Evolutionary conservation across 2,888 invertebrate species (phyloP), one percentile per base, ranked within the genome.

Genomic region (Lithophane leautieri): DNA sequence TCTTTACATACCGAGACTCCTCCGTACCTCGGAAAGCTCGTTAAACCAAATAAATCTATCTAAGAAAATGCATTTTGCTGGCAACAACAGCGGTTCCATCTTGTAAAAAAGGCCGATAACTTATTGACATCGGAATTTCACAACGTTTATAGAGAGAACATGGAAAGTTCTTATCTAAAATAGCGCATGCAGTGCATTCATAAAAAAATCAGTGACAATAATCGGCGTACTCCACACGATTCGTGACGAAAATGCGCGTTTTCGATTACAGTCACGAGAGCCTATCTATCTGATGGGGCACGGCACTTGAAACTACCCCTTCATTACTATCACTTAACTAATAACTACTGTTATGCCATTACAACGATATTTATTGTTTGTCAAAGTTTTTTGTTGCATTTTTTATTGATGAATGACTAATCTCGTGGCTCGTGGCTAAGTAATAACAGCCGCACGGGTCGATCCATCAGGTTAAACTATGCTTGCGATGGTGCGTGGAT

Each of bases 311-410:
- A 92, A 92, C 89, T 92, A 90, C 88, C 87, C 89, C 90, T 89
- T 82, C 83, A 19, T 70, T 69, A 79, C 89, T 90, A 90, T 91
- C 93, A 94, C 92, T 94, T 94, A 94, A 93, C 92, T 94, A 94
- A 94, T 94, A 93, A 94, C 91, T 80, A 89, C 83, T 80, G 82
- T 78, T 78, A 86, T 89, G 84, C 84, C 83, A 87, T 90, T 83
- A 90, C 89, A 79, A 84, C 86, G 86, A 89, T 90, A 90, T 89
- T 77, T 25, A 72, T 78, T 76, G 90, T 44, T 85, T 82, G 86
- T 90, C 91, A 92, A 94, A 90, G 69, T 78, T 81, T 72, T 19
- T 54, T 67, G 14, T 22, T 12, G 7, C 1, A 61, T 34, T 28
- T 58, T 2, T 1, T 47, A 1, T n/a, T 47, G 47, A 22, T 61